Percentiles rank a stretch among this genome's conserved stretches.
phyloP scores from a whole-genome alignment of 1,140 invertebrate species.

The Scaptomyza graminum region DNA sequence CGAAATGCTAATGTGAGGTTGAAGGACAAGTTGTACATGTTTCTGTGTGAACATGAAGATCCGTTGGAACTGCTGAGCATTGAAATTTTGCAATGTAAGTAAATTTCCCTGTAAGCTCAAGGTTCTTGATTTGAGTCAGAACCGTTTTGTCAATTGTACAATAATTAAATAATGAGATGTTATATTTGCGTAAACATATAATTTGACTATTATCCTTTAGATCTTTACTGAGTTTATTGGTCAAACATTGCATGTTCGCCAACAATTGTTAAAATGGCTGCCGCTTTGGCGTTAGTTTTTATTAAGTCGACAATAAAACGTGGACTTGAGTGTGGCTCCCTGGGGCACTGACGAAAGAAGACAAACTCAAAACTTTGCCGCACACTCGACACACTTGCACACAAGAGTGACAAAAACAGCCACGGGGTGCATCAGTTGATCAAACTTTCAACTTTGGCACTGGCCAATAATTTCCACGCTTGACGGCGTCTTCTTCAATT shows the following conservation, averaged over 20 bases:
- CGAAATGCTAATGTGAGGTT: conserved; percentile 70
- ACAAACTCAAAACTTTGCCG: conserved; percentile 52
- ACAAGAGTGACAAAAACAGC: conserved; percentile 54
- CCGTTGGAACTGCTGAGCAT: conserved; percentile 56
- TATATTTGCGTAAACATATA: conserved; percentile 4
- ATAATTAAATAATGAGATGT: neutral
- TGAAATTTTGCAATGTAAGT: conserved; percentile 78
- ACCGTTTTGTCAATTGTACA: neutral
- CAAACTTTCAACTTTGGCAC: conserved; percentile 69
- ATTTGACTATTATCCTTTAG: neutral
- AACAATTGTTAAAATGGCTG: conserved; percentile 56
- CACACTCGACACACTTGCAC: conserved; percentile 28
- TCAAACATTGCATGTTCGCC: conserved; percentile 20
- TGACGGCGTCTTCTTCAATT: conserved; percentile 74
- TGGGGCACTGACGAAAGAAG: conserved; percentile 47
- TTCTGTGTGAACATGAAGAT: conserved; percentile 71
- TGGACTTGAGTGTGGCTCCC: conserved; percentile 31
- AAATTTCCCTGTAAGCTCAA: no score
- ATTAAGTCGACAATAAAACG: conserved; percentile 35
- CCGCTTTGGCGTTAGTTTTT: conserved; percentile 36
- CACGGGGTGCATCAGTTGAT: conserved; percentile 61
- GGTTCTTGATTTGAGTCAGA: neutral
- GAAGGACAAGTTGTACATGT: conserved; percentile 77
- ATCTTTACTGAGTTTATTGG: conserved; percentile 3
- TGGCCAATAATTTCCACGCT: conserved; percentile 79